Evolutionary conservation across 1,140 invertebrate species (phyloP).

Genomic region (Lepidurus apus): DNA sequence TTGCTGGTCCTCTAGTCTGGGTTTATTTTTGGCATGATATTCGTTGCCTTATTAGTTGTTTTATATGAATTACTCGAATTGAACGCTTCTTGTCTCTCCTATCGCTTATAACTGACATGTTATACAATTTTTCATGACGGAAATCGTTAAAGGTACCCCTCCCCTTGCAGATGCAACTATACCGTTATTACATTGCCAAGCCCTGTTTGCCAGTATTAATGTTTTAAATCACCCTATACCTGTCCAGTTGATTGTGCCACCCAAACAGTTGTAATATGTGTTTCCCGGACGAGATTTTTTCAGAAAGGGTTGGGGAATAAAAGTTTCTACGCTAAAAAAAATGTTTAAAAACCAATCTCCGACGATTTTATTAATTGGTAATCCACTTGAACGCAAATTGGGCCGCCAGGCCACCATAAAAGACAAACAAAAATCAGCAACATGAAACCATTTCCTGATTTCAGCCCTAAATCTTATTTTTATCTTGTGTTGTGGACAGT

Average conservation of each 20-base stretch:
- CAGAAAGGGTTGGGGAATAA: conserved; percentile 8
- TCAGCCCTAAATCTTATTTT: not conserved
- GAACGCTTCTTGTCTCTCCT: not conserved
- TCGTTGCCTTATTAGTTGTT: not conserved
- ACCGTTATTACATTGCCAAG: conserved; percentile 18
- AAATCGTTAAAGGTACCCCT: not conserved
- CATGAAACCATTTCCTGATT: not conserved
- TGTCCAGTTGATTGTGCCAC: not conserved
- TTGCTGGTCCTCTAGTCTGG: conserved; percentile 14
- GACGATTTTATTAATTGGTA: not conserved
- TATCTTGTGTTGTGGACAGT: not conserved
- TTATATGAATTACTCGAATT: not conserved
- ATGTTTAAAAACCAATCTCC: not conserved
- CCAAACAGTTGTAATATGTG: not conserved
- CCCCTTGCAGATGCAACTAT: not conserved
- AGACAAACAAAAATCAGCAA: not conserved
- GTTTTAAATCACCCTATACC: conserved; percentile 6
- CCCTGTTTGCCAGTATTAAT: conserved; percentile 19
- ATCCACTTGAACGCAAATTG: not conserved
- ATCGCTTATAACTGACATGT: not conserved
- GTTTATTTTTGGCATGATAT: not conserved
- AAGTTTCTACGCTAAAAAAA: not conserved
- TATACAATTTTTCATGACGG: not conserved
- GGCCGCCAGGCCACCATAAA: not conserved
- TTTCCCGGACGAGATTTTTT: not conserved